A percentile compares a stretch with the other conserved stretches of the same genome.
Evolutionary conservation across 2,888 invertebrate species (phyloP).

Genomic region (Incurvaria masculella): DNA sequence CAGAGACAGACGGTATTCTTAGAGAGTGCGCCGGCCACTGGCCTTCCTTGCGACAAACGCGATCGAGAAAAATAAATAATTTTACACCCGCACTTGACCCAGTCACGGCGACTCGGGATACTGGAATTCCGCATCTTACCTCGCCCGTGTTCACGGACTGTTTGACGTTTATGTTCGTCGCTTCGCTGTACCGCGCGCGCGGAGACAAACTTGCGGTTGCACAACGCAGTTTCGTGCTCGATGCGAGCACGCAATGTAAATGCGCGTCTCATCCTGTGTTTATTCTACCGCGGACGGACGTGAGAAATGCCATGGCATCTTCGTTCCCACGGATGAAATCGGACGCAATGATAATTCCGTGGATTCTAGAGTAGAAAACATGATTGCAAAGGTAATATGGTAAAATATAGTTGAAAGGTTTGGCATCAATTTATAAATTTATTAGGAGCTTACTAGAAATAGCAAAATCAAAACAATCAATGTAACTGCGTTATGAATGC

Average conservation of each 20-base stretch:
- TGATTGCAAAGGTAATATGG: no score
- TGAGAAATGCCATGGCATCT: background rate
- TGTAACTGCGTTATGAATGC: background rate
- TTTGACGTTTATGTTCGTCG: background rate
- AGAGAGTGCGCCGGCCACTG: conserved; percentile 54
- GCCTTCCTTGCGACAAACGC: conserved; percentile 32
- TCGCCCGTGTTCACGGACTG: background rate
- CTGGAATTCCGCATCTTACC: background rate
- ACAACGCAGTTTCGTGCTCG: no score
- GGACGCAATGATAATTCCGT: no score
- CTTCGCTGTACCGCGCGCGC: background rate
- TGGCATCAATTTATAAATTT: conserved; percentile 9
- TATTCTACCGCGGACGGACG: background rate
- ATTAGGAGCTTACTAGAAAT: conserved; percentile 4
- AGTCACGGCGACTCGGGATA: conserved; percentile 29
- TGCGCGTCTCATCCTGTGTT: background rate
- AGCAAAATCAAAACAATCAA: conserved; percentile 5
- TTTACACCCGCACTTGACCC: conserved; percentile 47
- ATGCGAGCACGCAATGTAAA: background rate
- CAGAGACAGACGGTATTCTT: conserved; percentile 67
- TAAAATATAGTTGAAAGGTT: no score
- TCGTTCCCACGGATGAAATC: no score
- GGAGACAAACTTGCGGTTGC: no score
- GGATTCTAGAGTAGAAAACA: no score
- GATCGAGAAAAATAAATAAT: conserved; percentile 32